A percentile compares a stretch with the other conserved stretches of the same genome.
Conservation (phyloP, 2,888 invertebrate species). For the Acleris literana region DNA sequence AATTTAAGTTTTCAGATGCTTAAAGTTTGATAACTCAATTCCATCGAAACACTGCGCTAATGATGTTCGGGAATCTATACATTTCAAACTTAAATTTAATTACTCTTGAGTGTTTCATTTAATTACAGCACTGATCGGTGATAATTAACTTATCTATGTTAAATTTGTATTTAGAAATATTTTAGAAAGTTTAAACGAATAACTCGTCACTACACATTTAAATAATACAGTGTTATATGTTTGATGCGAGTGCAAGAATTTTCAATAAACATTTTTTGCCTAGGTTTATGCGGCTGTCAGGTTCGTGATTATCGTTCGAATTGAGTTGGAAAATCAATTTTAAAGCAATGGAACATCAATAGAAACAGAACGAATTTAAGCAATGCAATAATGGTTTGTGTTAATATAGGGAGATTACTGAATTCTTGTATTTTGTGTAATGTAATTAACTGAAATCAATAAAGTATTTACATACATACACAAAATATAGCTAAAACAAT, state of each 20-base stretch:
- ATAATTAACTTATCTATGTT: neutral
- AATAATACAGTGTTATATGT: neutral
- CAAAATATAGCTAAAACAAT: too few species aligned
- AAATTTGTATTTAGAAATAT: conserved; percentile 5
- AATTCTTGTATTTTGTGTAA: too few species aligned
- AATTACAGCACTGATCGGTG: conserved; percentile 22
- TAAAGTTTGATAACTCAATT: conserved; percentile 65
- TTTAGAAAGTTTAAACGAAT: too few species aligned
- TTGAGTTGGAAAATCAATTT: neutral
- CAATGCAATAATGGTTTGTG: too few species aligned
- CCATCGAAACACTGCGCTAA: conserved; percentile 47
- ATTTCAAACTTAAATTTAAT: conserved; percentile 26
- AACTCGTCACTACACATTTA: neutral
- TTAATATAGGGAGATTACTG: too few species aligned
- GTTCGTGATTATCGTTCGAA: neutral
- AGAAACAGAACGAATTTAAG: too few species aligned
- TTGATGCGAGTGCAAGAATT: neutral
- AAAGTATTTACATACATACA: too few species aligned
- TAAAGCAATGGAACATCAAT: too few species aligned
- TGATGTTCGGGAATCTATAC: conserved; percentile 29
- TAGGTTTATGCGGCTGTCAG: neutral
- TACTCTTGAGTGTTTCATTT: conserved; percentile 32
- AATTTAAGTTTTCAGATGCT: conserved; percentile 70
- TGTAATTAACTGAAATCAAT: too few species aligned
- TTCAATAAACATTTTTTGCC: conserved; percentile 1